Conservation (phyloP, 1,140 invertebrate genomes). For the Drosophila hydei region DNA sequence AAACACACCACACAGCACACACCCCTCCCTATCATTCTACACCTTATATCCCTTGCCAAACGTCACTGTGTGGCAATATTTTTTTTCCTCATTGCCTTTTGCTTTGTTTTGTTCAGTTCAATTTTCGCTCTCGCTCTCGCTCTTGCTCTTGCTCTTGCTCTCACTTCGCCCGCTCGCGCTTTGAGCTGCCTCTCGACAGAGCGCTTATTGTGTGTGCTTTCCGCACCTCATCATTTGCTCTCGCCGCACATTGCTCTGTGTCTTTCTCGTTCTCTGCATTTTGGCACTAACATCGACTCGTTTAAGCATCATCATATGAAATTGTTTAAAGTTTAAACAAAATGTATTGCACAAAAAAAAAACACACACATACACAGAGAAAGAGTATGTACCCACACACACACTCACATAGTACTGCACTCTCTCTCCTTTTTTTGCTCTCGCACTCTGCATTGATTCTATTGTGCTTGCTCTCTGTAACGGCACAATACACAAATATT, state of each 20-base stretch:
- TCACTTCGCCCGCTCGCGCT: constrained; percentile 2
- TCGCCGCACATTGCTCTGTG: constrained; percentile 9
- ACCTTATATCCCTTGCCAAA: constrained; percentile 11
- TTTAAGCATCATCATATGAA: constrained; percentile 35
- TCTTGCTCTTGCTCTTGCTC: too few relatives aligned
- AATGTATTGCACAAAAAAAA: constrained; percentile 25
- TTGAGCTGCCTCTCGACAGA: constrained; percentile 6
- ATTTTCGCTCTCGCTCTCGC: constrained; percentile 6
- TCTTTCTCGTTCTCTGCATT: constrained; percentile 12
- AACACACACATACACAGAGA: constrained; percentile 14
- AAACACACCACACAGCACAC: background rate
- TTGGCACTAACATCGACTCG: constrained; percentile 17
- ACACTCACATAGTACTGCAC: background rate
- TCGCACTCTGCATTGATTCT: constrained; percentile 27
- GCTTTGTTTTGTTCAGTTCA: constrained; percentile 36
- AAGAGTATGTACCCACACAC: constrained; percentile 1
- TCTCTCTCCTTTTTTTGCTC: constrained; percentile 5
- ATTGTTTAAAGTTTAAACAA: constrained; percentile 74
- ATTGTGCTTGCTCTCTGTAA: constrained; percentile 30
- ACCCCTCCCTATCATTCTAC: constrained; percentile 1
- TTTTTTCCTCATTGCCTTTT: constrained; percentile 20
- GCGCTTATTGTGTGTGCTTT: constrained; percentile 7
- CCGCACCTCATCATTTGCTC: constrained; percentile 11
- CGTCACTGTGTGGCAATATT: constrained; percentile 39
- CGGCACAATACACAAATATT: constrained; percentile 24